phyloP scores from a whole-genome alignment of 1,140 invertebrate species.

The Thaumatotibia leucotreta region DNA sequence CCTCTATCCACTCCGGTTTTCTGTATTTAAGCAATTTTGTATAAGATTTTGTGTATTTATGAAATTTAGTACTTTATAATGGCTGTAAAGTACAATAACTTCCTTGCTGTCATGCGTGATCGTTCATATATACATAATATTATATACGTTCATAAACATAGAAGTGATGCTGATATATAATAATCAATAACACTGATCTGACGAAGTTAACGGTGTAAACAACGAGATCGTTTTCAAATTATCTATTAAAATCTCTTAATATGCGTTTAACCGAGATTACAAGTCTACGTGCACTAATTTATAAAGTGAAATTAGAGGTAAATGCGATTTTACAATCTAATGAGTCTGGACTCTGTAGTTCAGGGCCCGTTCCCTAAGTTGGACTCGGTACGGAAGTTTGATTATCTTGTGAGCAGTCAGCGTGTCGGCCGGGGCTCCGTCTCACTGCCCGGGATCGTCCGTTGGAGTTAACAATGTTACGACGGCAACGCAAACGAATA shows the following conservation, averaged over 20 bases:
- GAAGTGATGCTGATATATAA: background rate
- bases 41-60: background rate
- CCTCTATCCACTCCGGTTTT: conserved; percentile 19
- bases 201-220: background rate
- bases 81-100: too few relatives aligned
- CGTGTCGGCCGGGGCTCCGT: conserved; percentile 36
- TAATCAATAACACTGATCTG: background rate
- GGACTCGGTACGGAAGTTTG: conserved; percentile 10
- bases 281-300: background rate
- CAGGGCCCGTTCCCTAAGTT: background rate
- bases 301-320: background rate
- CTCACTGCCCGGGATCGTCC: conserved; percentile 39
- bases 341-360: too few relatives aligned
- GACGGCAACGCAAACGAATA: conserved; percentile 1
- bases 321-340: background rate
- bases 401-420: conserved; percentile 31
- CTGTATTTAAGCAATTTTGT: background rate
- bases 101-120: too few relatives aligned
- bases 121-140: too few relatives aligned
- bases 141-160: too few relatives aligned
- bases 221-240: background rate
- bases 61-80: too few relatives aligned
- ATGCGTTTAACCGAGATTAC: background rate
- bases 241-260: background rate
- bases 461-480: conserved; percentile 28